Percentiles rank a stretch among this genome's conserved stretches.
These are phyloP conservation scores for Holocentrus rufus DNA, from an alignment of 2,797 vertebrate genomes.

Conservation along the genomic window DNA sequence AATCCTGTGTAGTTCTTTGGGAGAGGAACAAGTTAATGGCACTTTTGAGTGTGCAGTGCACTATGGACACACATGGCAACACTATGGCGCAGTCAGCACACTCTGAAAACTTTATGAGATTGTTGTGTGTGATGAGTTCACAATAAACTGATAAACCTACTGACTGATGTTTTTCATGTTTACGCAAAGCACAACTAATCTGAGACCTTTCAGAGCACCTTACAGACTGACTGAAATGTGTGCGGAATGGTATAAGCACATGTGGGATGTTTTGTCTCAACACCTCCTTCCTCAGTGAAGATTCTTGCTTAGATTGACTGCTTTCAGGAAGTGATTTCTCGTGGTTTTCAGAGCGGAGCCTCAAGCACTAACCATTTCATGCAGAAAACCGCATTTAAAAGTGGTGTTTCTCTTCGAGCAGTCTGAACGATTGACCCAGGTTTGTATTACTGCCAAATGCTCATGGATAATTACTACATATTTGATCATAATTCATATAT, in stretches of 20 bases:
- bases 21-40: conserved; percentile 49
- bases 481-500: not conserved
- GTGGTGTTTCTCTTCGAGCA: conserved; percentile 20
- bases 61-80: conserved; percentile 55
- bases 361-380: conserved; percentile 64
- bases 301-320: conserved; percentile 56
- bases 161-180: not conserved
- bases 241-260: conserved; percentile 18
- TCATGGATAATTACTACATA: not conserved
- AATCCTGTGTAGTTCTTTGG: conserved; percentile 29
- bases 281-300: conserved; percentile 58
- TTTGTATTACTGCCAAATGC: conserved; percentile 33
- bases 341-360: conserved; percentile 59
- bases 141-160: conserved; percentile 72
- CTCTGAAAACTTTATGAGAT: conserved; percentile 60
- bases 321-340: conserved; percentile 78
- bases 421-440: conserved; percentile 32
- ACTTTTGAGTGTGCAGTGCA: conserved; percentile 68
- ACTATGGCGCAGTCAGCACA: conserved; percentile 64
- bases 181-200: not conserved
- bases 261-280: conserved; percentile 22
- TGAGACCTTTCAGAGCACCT: not conserved
- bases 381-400: conserved; percentile 69
- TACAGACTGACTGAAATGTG: not conserved
- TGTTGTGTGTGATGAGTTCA: conserved; percentile 62